Base-by-base conservation (phyloP, 2,797 vertebrate species). In the Loris lydekkerianus region DNA sequence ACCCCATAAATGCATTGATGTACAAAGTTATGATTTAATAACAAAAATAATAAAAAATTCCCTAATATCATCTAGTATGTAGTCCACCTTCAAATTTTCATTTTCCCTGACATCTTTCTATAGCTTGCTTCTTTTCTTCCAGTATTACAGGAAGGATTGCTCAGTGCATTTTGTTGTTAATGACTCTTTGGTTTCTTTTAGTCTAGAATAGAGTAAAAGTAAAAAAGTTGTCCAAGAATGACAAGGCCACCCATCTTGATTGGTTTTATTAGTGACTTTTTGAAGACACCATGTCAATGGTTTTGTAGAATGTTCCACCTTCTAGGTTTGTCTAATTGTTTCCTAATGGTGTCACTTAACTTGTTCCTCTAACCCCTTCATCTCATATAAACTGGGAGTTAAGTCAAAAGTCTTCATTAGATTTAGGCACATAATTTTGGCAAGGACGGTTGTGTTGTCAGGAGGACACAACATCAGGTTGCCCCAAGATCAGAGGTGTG, bases 331-430 rank as follows among this genome's bases (percentile, higher is more conserved):
- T 88, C 73, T 80, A n/a, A 58, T 61, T 65, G 11, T 56, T 84
- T 49, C 40, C 15, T 69, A 84, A 13, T 14, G 29, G 13, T 77
- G 27, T 69, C 88, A n/a, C 63, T 75, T 34, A 88, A 61, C 61
- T 63, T 58, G 25, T 76, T 89, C 40, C 43, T 15, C n/a, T 34
- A 91, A 49, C 15, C 31, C 77, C 60, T 85, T 60, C 25, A n/a
- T 69, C 85, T 86, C 53, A 40, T 84, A 20, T n/a, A 81, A 89
- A 15, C 77, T 93, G 53, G 65, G 76, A 90, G 49, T 65, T 73
- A 77, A 37, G 40, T 63, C 37, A 61, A 4, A 86, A 77, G 8
- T 73, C 70, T 93, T 86, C 13, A 53, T 61, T 65, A 18, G 8
- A 67, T 78, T 77, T 78, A 73, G 34, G 56, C 53, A 86, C n/a